phyloP scores from a whole-genome alignment of 2,113 vertebrate genomes.

The Zosterops pallidus region DNA sequence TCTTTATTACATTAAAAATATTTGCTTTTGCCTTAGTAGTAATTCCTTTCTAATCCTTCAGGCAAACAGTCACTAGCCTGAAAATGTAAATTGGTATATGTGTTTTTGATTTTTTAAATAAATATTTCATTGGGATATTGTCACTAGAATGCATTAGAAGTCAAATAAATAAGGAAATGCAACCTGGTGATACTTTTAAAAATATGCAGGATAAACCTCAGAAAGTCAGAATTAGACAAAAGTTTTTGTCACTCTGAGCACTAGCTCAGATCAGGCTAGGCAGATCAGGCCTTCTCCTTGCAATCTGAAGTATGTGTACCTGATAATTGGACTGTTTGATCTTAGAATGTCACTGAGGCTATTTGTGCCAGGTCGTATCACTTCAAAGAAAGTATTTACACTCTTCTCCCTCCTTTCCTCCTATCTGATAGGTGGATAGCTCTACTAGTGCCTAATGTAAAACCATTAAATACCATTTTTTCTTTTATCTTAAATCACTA shows the following conservation, averaged over 20 bases:
- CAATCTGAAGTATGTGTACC: neutral
- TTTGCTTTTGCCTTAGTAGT: neutral
- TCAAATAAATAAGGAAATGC: neutral
- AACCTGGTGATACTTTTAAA: neutral
- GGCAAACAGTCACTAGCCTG: neutral
- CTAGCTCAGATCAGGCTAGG: neutral
- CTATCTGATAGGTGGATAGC: neutral
- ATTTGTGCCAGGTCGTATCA: neutral
- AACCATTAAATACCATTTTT: neutral
- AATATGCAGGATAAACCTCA: neutral
- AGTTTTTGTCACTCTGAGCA: neutral
- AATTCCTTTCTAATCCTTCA: neutral
- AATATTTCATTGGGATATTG: neutral
- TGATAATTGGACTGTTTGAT: neutral
- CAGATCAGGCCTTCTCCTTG: neutral
- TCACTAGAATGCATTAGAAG: neutral
- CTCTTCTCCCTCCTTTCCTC: neutral
- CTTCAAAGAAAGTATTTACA: neutral
- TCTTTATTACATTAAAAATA: neutral
- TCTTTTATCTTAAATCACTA: neutral
- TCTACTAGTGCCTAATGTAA: neutral
- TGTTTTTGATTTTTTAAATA: neutral
- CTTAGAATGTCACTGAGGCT: constrained; percentile 5
- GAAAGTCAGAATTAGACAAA: neutral
- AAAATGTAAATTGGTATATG: neutral